Evolutionary conservation across 2,797 vertebrate species (phyloP), one percentile per base, ranked within the genome.

Genomic region (Lepus oiostolus): DNA sequence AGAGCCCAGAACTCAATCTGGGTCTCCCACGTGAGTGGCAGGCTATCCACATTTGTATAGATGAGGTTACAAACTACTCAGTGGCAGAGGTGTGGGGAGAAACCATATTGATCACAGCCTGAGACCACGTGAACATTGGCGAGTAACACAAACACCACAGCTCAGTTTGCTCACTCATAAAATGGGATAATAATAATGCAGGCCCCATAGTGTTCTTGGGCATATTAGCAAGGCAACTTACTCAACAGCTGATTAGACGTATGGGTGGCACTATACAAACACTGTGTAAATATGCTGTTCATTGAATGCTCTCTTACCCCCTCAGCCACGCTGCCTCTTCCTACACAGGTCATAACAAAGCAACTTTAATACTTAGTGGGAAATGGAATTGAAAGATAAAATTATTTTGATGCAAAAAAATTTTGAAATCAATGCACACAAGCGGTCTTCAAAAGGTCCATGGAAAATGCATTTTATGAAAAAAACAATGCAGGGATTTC

Each of bases 221-320:
- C n/a, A 7, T 26, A 9, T 47, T 8, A 2, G 7, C 12, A 42
- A 75, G 24, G 26, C 2, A 3, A 6, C 12, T 58, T 26, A 50
- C 22, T 58, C 65, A 11, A 12, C 0, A 19, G 21, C 10, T 75
- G 71, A 12, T 32, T 75, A 32, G 71, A 71, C 6, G 13, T 21
- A 19, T 28, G 3, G 4, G 3, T 26, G 8, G 7, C 38, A 4
- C 74, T 11, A 1, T 9, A 17, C 21, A 26, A 47, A 32, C 28
- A 7, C 6, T 32, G 10, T 17, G 5, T 17, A 13, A 35, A 65
- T 22, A 14, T 1, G 17, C 32, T 9, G 2, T 5, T 0, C 11
- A 26, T 14, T 42, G 50, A 17, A 47, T 32, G 24, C 21, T 17
- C 0, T 30, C 28, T n/a, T 24, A 2, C 19, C 22, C 67, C 13